These are phyloP conservation scores for Equus przewalskii DNA, from an alignment of 2,113 vertebrate species.

Conservation along the genomic window DNA sequence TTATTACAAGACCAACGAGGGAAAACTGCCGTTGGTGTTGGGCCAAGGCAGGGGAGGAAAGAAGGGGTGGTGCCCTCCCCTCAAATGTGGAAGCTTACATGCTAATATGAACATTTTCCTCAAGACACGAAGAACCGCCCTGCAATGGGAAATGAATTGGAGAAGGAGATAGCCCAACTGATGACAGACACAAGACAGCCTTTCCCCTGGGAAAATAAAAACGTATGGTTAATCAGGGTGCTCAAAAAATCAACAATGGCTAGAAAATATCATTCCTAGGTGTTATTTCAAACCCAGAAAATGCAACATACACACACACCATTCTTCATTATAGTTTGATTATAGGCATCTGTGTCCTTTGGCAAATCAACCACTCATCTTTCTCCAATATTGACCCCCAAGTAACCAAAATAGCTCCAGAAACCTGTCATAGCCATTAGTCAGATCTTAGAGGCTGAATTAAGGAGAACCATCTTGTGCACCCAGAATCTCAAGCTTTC, in stretches of 20 bases:
- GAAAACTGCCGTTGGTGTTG: not conserved
- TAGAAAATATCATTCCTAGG: not conserved
- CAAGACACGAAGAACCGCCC: not conserved
- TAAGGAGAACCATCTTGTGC: accelerated
- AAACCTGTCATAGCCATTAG: accelerated
- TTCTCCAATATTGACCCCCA: not conserved
- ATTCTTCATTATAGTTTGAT: not conserved
- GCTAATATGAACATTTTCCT: not conserved
- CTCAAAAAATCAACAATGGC: not conserved
- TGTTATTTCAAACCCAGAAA: not conserved
- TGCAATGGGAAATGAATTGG: not conserved
- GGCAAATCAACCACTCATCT: not conserved
- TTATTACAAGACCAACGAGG: accelerated
- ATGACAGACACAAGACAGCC: not conserved
- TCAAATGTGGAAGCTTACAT: not conserved
- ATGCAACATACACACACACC: accelerated
- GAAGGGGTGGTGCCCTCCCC: not conserved
- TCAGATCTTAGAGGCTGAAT: not conserved
- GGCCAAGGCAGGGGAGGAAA: not conserved
- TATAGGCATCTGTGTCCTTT: not conserved
- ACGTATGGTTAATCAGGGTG: not conserved
- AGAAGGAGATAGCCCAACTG: accelerated
- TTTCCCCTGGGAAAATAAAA: not conserved
- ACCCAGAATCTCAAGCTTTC: not conserved
- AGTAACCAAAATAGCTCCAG: not conserved